Evolutionary conservation across 2,888 invertebrate genomes (phyloP), one percentile per base, ranked within the genome.

Genomic region (Melinopterus prodromus): DNA sequence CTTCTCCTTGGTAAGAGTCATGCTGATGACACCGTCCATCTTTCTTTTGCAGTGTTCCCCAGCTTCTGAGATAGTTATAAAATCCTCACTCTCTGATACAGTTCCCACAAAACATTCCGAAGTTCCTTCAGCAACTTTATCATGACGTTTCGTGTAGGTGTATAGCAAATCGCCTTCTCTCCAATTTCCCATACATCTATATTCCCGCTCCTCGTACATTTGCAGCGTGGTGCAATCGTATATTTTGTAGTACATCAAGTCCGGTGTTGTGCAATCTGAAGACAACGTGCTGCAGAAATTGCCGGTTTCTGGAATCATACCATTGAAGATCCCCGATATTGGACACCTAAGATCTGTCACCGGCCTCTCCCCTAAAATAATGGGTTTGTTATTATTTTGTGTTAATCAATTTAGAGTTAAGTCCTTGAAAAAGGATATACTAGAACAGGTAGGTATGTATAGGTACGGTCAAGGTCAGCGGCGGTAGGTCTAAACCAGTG

Each of bases 101-200:
- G 91, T 88, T 9, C 93, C 93, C 35, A 93, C 93, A 86, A 93
- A 93, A 85, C 93, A 94, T 87, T 94, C 93, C 85, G 92, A 93
- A 0, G 91, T 90, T 74, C 90, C 90, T 1, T 90, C 90, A 16
- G 90, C 90, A 75, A 92, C 89, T 69, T 79, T 76, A 84, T 93
- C 93, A 80, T 91, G 90, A 82, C 93, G 89, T 89, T 92, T 91
- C 0, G 94, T 93, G 86, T 93, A 93, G 0, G 93, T 92, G 84
- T 93, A 93, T 80, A 93, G 90, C 0, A 92, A 88, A 16, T 91
- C 91, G 53, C 91, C 90, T 85, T 93, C 93, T 81, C 91, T 90
- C 93, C 93, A 94, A 84, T 93, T 93, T 2, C 93, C 94, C 71
- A 94, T 87, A 84, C 94, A 94, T 80, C 91, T 89, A 84, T 94